Percentiles rank a stretch among this genome's conserved stretches.
Conservation (phyloP, 2,797 vertebrate species). For the Falco novaeseelandiae region DNA sequence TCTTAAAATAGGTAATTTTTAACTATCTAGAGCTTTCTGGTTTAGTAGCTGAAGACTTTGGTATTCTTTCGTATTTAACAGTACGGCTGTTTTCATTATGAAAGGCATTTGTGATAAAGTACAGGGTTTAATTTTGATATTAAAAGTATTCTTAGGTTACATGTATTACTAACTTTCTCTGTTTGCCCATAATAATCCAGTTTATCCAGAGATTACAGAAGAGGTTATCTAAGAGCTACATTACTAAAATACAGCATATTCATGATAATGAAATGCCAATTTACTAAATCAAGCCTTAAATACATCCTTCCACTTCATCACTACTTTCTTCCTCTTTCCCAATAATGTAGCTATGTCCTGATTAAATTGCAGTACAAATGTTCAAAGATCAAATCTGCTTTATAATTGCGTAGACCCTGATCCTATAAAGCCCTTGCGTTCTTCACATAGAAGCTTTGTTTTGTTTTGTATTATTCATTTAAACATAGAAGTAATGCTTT, state of each 20-base stretch:
- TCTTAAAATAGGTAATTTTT: neutral
- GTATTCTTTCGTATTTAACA: neutral
- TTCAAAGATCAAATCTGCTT: neutral
- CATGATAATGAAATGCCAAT: neutral
- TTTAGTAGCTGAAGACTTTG: neutral
- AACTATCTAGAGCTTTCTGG: neutral
- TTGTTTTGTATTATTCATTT: neutral
- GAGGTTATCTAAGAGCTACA: neutral
- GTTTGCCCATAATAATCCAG: neutral
- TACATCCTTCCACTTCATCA: neutral
- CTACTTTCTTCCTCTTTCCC: neutral
- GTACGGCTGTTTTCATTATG: neutral
- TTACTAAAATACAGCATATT: neutral
- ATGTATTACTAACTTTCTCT: neutral
- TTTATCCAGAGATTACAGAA: neutral
- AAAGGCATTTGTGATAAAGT: neutral
- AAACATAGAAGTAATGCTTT: neutral
- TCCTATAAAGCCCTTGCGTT: neutral
- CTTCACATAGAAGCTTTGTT: neutral
- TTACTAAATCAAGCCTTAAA: neutral
- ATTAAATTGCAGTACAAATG: neutral
- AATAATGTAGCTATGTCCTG: neutral
- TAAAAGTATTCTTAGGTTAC: neutral
- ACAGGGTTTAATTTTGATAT: neutral
- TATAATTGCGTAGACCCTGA: neutral